phyloP scores from a whole-genome alignment of 2,888 invertebrate species.

The Mactromeris polynyma region DNA sequence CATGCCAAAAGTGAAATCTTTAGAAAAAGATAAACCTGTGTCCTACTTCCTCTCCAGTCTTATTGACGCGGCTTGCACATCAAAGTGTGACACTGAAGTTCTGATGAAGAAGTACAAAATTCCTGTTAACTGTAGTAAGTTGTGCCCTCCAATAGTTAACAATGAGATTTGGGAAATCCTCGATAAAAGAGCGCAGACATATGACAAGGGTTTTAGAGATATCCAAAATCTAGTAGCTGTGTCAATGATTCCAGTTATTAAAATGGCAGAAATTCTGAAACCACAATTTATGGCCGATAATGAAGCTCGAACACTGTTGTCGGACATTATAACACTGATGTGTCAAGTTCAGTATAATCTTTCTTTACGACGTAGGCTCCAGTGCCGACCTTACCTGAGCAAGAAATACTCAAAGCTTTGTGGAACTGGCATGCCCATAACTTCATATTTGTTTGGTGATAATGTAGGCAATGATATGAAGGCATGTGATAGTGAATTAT shows the following conservation, averaged over 20 bases:
- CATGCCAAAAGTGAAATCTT: slow-evolving; percentile 18
- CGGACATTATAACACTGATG: not conserved
- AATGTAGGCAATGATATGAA: not conserved
- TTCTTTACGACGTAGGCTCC: not conserved
- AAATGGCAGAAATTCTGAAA: slow-evolving; percentile 27
- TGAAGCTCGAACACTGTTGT: not conserved
- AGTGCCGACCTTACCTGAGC: not conserved
- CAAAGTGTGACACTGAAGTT: slow-evolving; percentile 36
- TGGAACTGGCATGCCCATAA: not conserved
- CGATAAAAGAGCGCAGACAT: not conserved
- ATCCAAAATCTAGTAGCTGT: slow-evolving; percentile 41
- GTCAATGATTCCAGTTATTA: slow-evolving; percentile 12
- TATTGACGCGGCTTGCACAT: slow-evolving; percentile 37
- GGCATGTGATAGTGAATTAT: not conserved
- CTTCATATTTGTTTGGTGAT: not conserved
- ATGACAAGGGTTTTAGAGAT: slow-evolving; percentile 21
- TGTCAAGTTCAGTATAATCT: not conserved
- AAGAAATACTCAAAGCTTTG: not conserved
- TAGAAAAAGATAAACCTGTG: slow-evolving; percentile 36
- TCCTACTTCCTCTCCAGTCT: slow-evolving; percentile 16
- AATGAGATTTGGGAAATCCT: slow-evolving; percentile 42
- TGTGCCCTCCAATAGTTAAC: slow-evolving; percentile 31
- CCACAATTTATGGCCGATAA: not conserved
- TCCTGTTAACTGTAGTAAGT: slow-evolving; percentile 39
- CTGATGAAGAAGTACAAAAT: slow-evolving; percentile 26